Conservation (phyloP, 2,797 vertebrate genomes). For the Euphonia xanthogaster region DNA sequence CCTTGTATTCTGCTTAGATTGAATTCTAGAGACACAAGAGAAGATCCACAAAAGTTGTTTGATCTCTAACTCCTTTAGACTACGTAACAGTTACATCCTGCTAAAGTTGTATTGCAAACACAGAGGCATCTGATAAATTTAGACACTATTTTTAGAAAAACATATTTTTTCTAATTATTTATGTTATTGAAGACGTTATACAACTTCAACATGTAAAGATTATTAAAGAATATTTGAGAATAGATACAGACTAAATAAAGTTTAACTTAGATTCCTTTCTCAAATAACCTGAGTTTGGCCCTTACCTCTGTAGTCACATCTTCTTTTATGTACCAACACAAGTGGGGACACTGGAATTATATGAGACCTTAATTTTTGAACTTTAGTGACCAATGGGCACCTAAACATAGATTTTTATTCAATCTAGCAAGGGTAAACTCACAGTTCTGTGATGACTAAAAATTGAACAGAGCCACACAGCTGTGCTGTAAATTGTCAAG, state of each 20-base stretch:
- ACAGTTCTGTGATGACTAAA: background rate
- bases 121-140: background rate
- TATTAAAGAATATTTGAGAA: background rate
- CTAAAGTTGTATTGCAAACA: background rate
- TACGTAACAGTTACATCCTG: background rate
- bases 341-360: background rate
- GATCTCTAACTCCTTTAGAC: background rate
- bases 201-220: background rate
- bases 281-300: background rate
- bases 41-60: background rate
- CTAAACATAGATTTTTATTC: background rate
- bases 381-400: background rate
- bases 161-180: background rate
- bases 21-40: background rate
- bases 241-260: background rate
- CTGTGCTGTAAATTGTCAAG: background rate
- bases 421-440: background rate
- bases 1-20: background rate
- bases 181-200: background rate
- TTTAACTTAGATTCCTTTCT: background rate
- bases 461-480: background rate
- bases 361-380: background rate
- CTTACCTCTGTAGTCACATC: background rate
- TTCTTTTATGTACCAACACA: background rate
- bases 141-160: background rate